phyloP scores from a whole-genome alignment of 2,888 invertebrate genomes.

The Eristalis pertinax region DNA sequence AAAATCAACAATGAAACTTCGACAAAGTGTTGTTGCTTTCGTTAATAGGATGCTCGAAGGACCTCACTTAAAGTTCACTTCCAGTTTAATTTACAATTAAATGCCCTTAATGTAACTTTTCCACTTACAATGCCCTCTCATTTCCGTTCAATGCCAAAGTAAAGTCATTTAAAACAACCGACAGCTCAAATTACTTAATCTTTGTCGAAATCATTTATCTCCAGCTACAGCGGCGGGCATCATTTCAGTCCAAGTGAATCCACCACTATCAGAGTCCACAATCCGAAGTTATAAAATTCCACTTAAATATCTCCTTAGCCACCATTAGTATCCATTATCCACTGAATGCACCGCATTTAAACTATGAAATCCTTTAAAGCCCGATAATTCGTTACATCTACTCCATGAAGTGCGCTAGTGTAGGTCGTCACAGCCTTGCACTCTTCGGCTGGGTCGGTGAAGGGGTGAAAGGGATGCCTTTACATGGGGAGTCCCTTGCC shows the following conservation, averaged over 20 bases:
- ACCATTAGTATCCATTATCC: slow-evolving; percentile 37
- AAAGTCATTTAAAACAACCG: neutral
- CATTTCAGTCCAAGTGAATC: neutral
- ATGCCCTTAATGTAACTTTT: no score
- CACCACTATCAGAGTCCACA: neutral
- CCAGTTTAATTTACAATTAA: no score
- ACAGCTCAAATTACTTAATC: neutral
- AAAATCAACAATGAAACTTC: no score
- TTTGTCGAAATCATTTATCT: neutral
- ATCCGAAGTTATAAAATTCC: slow-evolving; percentile 9
- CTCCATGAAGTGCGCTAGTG: slow-evolving; percentile 28
- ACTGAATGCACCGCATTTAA: slow-evolving; percentile 2
- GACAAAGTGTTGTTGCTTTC: no score
- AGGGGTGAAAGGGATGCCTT: slow-evolving; percentile 15
- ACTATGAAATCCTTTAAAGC: slow-evolving; percentile 38
- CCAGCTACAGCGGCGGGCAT: neutral
- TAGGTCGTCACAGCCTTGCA: slow-evolving; percentile 26
- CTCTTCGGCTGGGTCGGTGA: neutral
- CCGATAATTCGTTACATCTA: slow-evolving; percentile 55
- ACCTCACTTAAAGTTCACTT: no score
- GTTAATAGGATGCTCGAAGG: no score
- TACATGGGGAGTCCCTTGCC: slow-evolving; percentile 17
- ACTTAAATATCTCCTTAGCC: slow-evolving; percentile 24
- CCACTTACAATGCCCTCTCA: no score
- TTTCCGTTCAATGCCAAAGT: neutral